phyloP scores from a whole-genome alignment of 2,888 invertebrate species.

The Ophion slaviceki region DNA sequence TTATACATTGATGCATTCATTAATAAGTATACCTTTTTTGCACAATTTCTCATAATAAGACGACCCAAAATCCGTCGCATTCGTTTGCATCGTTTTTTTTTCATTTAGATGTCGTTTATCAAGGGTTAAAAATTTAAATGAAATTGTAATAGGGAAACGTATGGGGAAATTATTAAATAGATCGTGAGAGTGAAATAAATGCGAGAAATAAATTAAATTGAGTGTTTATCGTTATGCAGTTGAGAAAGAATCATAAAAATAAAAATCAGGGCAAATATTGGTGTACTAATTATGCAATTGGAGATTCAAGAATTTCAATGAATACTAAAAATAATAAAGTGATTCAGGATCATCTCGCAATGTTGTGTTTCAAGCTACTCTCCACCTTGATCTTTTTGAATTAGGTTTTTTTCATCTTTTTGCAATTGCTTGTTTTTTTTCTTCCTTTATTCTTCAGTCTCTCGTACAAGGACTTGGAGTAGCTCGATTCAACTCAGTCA shows the following conservation, averaged over 20 bases:
- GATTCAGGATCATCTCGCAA: not conserved
- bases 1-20: not conserved
- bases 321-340: not conserved
- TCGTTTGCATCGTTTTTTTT: too few relatives aligned
- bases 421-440: not conserved
- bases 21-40: too few relatives aligned
- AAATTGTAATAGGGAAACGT: not conserved
- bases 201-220: not conserved
- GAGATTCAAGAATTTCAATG: not conserved
- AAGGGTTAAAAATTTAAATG: not conserved
- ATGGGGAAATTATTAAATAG: not conserved
- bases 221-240: not conserved
- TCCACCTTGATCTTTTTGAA: not conserved
- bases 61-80: too few relatives aligned
- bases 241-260: not conserved
- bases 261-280: not conserved
- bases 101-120: not conserved
- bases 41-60: too few relatives aligned
- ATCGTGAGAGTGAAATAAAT: not conserved
- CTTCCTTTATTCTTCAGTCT: not conserved
- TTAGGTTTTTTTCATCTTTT: not conserved
- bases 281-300: not conserved
- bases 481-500: conserved; percentile 34
- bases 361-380: not conserved
- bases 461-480: conserved; percentile 29